Conservation (phyloP, 2,113 vertebrate genomes). For the Aegotheles bennettii region DNA sequence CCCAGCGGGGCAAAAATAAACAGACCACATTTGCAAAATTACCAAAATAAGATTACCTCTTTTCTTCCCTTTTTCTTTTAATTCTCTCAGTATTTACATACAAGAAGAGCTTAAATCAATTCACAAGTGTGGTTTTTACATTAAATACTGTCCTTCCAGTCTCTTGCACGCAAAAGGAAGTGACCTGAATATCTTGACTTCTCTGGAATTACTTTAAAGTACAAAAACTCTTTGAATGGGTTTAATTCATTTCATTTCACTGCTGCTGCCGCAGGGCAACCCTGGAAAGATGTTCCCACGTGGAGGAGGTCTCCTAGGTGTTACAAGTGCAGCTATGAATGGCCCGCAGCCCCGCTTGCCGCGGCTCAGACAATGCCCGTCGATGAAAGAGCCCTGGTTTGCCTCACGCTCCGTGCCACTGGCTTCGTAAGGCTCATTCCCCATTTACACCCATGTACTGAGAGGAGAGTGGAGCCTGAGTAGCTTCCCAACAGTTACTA, state of each 20-base stretch:
- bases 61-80: conserved; percentile 62
- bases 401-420: not conserved
- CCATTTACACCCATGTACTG: not conserved
- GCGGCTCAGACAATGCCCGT: not conserved
- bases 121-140: not conserved
- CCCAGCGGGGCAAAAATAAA: not conserved
- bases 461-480: not conserved
- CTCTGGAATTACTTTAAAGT: not conserved
- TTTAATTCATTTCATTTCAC: not conserved
- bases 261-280: not conserved
- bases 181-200: not conserved
- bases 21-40: conserved; percentile 6
- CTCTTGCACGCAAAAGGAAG: not conserved
- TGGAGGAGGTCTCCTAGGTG: not conserved
- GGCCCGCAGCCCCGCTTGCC: not conserved
- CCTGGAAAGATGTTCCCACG: not conserved
- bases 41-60: conserved; percentile 53
- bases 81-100: conserved; percentile 68
- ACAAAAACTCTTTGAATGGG: not conserved
- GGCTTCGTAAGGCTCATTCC: not conserved
- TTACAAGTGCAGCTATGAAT: not conserved
- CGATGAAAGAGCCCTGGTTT: not conserved
- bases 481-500: not conserved
- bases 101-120: conserved; percentile 26
- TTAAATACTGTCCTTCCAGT: conserved; percentile 3